Base-by-base conservation (phyloP, 2,113 vertebrate species). In the Aramus guarauna region DNA sequence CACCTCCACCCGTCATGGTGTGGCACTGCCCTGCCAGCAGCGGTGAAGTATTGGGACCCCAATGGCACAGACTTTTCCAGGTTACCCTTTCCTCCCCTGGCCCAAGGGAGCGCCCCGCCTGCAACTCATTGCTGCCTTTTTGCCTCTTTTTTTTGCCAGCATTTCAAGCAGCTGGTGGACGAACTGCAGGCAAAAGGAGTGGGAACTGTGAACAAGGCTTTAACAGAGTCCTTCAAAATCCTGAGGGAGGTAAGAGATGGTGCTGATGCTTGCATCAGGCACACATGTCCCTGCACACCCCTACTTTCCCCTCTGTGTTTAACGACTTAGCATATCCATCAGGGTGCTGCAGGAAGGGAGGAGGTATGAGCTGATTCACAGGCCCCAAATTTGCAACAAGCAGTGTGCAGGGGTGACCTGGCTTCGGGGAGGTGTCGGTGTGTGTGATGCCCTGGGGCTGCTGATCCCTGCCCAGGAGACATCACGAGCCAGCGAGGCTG, bases 151-250 rank as follows among this genome's bases (percentile, higher is more conserved):
- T 50, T 52, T 87, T 58, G 23, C 45, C 85, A 99, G 99, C 99
- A 99, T 94, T 99, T 99, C 97, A 99, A 99, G 95, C 98, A 99
- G 76, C 97, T 99, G 93, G 98, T 99, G 55, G 98, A 99, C 0
- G 98, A 98, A n/a, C 96, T 99, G 72, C 98, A 99, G 74, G 99
- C 99, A 62, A 99, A 99, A 97, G 99, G 99, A 59, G 98, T 99
- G 77, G 99, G 99, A 14, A 98, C 98, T 21, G 99, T 99, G 90
- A 98, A 96, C 92, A 99, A 98, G 68, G 99, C 99, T 50, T 98
- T 99, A 98, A 98, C 97, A 20, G 99, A 99, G 88, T 99, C 99
- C 75, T 99, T 99, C 96, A 98, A 98, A 96, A 99, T 99, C 96
- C 98, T 99, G 56, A 98, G 99, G 43, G 98, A 99, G 99, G 99